Conservation (phyloP, 2,113 vertebrate species). For the Saguinus imperator region DNA sequence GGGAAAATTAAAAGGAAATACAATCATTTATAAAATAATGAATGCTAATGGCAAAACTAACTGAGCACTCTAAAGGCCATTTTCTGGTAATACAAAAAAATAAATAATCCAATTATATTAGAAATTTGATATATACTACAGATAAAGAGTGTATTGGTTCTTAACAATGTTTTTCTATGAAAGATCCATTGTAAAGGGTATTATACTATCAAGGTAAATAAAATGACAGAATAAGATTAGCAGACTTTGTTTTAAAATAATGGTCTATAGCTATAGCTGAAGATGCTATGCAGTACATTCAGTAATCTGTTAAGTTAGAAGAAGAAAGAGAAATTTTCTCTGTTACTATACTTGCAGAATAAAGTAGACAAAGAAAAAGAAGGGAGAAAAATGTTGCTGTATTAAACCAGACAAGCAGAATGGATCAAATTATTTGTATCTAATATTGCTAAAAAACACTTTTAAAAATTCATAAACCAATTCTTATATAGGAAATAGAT, state of each 20-base stretch:
- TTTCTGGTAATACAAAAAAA: slow-evolving; percentile 68
- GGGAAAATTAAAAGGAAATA: slow-evolving; percentile 51
- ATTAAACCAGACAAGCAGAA: neutral
- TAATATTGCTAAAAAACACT: neutral
- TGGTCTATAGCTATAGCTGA: neutral
- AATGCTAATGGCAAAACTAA: slow-evolving; percentile 54
- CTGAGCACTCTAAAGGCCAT: slow-evolving; percentile 31
- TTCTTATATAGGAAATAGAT: slow-evolving; percentile 12
- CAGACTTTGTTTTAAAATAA: slow-evolving; percentile 17
- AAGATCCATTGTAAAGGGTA: slow-evolving; percentile 43
- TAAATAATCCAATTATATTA: slow-evolving; percentile 57
- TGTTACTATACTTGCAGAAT: neutral
- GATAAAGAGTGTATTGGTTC: slow-evolving; percentile 12
- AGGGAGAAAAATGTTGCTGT: neutral
- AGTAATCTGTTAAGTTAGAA: slow-evolving; percentile 32
- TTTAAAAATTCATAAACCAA: neutral
- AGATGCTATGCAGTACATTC: neutral
- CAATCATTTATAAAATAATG: slow-evolving; percentile 54
- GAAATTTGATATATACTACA: slow-evolving; percentile 44
- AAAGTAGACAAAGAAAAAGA: neutral
- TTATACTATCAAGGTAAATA: slow-evolving; percentile 55
- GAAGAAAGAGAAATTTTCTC: neutral
- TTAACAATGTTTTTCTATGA: slow-evolving; percentile 38
- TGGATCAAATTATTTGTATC: neutral
- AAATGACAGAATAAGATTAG: slow-evolving; percentile 32